These are phyloP conservation scores for Strigamia transsilvanica DNA, from an alignment of 2,888 invertebrate species.

Conservation along the genomic window DNA sequence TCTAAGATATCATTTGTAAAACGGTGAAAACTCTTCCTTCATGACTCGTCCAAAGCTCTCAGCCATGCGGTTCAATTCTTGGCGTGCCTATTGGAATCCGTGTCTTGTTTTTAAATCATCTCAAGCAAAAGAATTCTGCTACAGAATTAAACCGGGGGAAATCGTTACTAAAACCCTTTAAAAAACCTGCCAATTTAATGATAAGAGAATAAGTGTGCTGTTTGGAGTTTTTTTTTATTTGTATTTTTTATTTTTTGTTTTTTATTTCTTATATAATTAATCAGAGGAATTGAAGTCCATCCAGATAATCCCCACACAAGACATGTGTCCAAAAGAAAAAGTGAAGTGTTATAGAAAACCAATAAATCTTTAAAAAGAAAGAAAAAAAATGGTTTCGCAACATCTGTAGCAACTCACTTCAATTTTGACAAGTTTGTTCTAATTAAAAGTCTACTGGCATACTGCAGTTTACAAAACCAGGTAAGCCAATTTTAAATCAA, in stretches of 20 bases:
- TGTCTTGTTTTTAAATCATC: constrained; percentile 48
- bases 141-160: constrained; percentile 10
- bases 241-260: neutral
- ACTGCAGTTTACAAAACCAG: neutral
- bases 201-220: neutral
- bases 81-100: constrained; percentile 49
- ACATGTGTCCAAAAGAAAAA: neutral
- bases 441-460: constrained; percentile 10
- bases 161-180: constrained; percentile 6
- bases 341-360: constrained; percentile 41
- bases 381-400: neutral
- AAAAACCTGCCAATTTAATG: constrained; percentile 31
- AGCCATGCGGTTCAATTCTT: constrained; percentile 44
- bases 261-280: neutral
- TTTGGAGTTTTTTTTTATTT: neutral
- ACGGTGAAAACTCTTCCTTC: constrained; percentile 49
- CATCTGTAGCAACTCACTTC: constrained; percentile 13
- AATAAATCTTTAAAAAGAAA: constrained; percentile 35
- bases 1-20: constrained; percentile 45
- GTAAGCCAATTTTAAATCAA: neutral
- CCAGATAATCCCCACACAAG: neutral
- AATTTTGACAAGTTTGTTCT: constrained; percentile 24
- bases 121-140: neutral
- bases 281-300: constrained; percentile 18
- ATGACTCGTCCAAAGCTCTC: constrained; percentile 49